Evolutionary conservation across 2,888 invertebrate genomes (phyloP).

Genomic region (Leptopilina myrica): DNA sequence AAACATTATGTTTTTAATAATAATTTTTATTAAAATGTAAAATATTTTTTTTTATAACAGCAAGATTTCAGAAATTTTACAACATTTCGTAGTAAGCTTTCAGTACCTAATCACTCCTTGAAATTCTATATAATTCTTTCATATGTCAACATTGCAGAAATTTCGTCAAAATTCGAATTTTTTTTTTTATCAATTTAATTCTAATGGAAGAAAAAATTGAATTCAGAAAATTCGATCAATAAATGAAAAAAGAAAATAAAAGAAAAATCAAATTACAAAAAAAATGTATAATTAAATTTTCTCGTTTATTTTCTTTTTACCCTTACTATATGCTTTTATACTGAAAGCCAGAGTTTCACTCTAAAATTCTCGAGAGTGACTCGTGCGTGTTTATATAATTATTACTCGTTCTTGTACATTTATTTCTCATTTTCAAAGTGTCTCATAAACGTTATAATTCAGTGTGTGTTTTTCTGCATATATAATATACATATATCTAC

Average conservation of each 20-base stretch:
- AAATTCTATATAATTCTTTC: too few relatives aligned
- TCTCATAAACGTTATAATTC: neutral
- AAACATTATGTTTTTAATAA: too few relatives aligned
- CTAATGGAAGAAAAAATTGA: too few relatives aligned
- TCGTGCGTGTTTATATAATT: constrained; percentile 31
- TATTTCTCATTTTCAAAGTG: neutral
- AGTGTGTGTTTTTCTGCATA: neutral
- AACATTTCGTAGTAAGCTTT: too few relatives aligned
- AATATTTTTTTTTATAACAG: too few relatives aligned
- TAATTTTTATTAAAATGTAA: too few relatives aligned
- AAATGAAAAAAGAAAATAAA: neutral
- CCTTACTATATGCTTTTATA: neutral
- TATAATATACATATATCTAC: neutral
- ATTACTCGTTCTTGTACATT: constrained; percentile 11
- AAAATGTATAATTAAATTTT: constrained; percentile 32
- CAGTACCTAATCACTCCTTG: too few relatives aligned
- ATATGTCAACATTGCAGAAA: too few relatives aligned
- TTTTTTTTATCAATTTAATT: too few relatives aligned
- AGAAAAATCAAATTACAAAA: constrained; percentile 32
- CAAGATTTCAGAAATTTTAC: too few relatives aligned
- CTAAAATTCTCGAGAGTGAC: constrained; percentile 26
- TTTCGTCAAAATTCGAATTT: too few relatives aligned
- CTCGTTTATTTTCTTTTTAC: neutral
- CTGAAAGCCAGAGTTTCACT: neutral
- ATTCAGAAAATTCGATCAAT: too few relatives aligned